Conservation (phyloP, 2,113 vertebrate genomes). For the Lophochroa leadbeateri region DNA sequence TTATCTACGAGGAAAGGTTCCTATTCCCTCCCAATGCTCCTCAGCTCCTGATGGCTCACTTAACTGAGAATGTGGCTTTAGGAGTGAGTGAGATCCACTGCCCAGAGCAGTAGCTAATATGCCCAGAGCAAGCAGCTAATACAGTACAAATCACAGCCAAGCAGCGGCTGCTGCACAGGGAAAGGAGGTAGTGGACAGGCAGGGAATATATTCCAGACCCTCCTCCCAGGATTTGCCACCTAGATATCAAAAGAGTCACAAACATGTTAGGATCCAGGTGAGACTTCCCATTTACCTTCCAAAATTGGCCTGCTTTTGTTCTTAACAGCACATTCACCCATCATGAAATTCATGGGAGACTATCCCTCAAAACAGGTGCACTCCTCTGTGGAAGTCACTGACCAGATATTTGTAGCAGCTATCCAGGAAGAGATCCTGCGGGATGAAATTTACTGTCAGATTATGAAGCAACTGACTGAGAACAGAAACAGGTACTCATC, state of each 20-base stretch:
- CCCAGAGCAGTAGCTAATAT: neutral
- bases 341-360: constrained; percentile 97
- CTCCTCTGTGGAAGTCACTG: constrained; percentile 83
- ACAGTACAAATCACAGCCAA: neutral
- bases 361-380: constrained; percentile 89
- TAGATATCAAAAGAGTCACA: neutral
- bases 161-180: neutral
- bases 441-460: constrained; percentile 97
- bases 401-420: constrained; percentile 89
- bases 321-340: constrained; percentile 81
- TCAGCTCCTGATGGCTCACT: neutral
- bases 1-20: neutral
- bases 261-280: neutral
- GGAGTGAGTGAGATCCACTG: neutral
- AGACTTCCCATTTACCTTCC: neutral
- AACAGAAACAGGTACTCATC: constrained; percentile 86
- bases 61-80: neutral
- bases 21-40: neutral
- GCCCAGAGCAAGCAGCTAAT: neutral
- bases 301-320: neutral
- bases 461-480: constrained; percentile 93
- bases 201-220: neutral
- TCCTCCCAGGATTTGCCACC: neutral
- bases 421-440: constrained; percentile 79
- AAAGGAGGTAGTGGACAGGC: neutral